Evolutionary conservation across 2,113 vertebrate species (phyloP), one percentile per base, ranked within the genome.

Genomic region (Ciconia boyciana): DNA sequence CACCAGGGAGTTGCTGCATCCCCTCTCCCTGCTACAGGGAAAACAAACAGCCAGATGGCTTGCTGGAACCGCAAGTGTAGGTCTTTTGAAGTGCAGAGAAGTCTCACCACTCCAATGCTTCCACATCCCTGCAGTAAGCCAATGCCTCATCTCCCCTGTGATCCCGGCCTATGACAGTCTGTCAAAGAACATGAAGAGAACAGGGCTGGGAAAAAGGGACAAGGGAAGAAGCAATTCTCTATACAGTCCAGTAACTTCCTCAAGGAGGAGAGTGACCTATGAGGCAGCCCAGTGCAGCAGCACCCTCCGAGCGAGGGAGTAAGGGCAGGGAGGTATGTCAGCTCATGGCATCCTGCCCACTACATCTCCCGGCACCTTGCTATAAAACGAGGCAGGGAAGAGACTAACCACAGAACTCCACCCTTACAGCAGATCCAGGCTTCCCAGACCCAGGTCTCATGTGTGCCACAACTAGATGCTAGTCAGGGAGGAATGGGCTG

Each of bases 241-340:
- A 80, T 8, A 9, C 49, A 85, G 96, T 83, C 80, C 94, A 90
- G 94, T 46, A 64, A 79, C 85, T 44, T 70, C 93, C 58, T 95
- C 66, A 29, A 92, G 92, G 82, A 84, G 74, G 88, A 92, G 86
- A 92, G 87, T 64, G 96, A 94, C 87, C 93, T 83, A 12, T 39
- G 92, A 87, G 82, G 95, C 96, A 95, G 93, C 77, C 93, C 92
- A 61, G 83, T 91, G 91, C 94, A 97, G 95, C 94, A 97, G 97
- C 95, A 78, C 80, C 95, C 96, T 79, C 89, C 3, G 5, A 77
- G 74, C 2, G 51, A 97, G 84, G 94, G 90, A 77, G 71, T 54
- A 14, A 92, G 95, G 96, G 96, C 94, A 96, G 94, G 92, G 96
- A 93, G 92, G 95, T 92, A 94, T 57, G 70, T 94, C 87, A 94